These are phyloP conservation scores for Drosophila ustulata DNA, from an alignment of 2,888 invertebrate species.

Conservation along the genomic window DNA sequence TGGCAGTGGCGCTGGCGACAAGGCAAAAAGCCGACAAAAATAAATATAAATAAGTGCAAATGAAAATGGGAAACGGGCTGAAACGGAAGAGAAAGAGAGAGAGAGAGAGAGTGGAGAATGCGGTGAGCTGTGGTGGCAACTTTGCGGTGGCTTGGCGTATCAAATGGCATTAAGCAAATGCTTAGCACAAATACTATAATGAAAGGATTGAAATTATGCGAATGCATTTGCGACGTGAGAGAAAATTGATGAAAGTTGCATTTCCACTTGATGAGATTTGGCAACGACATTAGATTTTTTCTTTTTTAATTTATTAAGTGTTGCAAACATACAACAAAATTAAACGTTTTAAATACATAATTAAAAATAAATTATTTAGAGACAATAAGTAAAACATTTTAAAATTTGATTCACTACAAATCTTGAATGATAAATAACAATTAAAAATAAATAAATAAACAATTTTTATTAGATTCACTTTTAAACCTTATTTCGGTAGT, in stretches of 20 bases:
- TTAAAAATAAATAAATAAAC: too few species aligned
- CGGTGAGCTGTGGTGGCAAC: background rate
- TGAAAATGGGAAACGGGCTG: conserved; percentile 58
- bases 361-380: too few species aligned
- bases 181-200: conserved; percentile 46
- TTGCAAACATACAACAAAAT: too few species aligned
- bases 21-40: conserved; percentile 49
- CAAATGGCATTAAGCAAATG: conserved; percentile 38
- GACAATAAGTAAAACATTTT: too few species aligned
- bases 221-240: conserved; percentile 14
- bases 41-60: conserved; percentile 76
- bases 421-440: too few species aligned
- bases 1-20: conserved; percentile 5
- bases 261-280: conserved; percentile 15
- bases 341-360: too few species aligned
- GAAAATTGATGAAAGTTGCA: conserved; percentile 11
- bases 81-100: background rate
- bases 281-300: background rate
- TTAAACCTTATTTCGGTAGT: too few species aligned
- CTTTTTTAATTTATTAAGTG: too few species aligned
- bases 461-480: too few species aligned
- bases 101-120: background rate
- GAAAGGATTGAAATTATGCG: conserved; percentile 33
- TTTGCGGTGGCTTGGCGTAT: conserved; percentile 12
- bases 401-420: too few species aligned